Evolutionary conservation across 2,888 invertebrate genomes (phyloP).

Genomic region (Scaptomyza cyrtandrae): DNA sequence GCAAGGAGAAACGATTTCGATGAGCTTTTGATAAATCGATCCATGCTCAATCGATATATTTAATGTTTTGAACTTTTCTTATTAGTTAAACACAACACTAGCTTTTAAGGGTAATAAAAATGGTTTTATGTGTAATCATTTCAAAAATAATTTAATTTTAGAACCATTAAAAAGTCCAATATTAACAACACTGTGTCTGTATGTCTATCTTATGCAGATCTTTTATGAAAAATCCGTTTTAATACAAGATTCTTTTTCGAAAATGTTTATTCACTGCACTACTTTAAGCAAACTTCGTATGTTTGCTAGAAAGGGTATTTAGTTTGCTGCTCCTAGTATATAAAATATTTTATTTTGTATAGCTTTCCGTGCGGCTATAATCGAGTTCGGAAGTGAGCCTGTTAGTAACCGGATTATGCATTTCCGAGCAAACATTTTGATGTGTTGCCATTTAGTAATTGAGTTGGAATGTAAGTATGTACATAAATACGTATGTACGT

Average conservation of each 20-base stretch:
- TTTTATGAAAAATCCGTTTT: too few species aligned
- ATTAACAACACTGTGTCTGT: too few species aligned
- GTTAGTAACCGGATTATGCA: conserved; percentile 44
- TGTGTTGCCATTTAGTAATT: conserved; percentile 40
- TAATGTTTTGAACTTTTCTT: too few species aligned
- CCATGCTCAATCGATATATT: neutral
- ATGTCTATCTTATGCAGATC: too few species aligned
- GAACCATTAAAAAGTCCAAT: too few species aligned
- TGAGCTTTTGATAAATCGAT: neutral
- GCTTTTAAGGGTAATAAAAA: too few species aligned
- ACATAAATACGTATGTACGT: neutral
- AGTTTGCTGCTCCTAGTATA: neutral
- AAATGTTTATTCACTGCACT: too few species aligned
- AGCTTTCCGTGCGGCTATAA: conserved; percentile 11
- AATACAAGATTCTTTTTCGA: too few species aligned
- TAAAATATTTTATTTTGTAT: neutral
- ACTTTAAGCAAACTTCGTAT: too few species aligned
- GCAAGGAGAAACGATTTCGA: neutral
- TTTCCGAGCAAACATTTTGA: conserved; percentile 39
- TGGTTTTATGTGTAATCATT: too few species aligned
- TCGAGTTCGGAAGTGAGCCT: conserved; percentile 44
- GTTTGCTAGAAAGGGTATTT: neutral
- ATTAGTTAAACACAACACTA: too few species aligned
- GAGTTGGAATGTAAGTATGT: conserved; percentile 18
- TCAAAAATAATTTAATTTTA: too few species aligned